phyloP scores from a whole-genome alignment of 64 coral and sea anemone genomes.

The Montipora foliosa region DNA sequence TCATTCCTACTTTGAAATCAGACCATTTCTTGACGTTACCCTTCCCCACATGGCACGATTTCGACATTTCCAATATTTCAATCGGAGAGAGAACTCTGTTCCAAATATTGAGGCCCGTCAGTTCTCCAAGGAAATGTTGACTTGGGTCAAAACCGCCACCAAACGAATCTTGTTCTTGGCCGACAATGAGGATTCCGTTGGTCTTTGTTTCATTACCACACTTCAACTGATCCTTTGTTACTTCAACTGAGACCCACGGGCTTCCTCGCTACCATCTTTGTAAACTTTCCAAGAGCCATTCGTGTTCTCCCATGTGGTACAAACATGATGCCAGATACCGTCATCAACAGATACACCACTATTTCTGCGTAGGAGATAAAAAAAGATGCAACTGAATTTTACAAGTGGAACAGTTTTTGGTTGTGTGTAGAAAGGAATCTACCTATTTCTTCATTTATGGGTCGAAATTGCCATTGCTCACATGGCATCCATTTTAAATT shows the following conservation, averaged over 20 bases:
- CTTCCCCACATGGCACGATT: neutral
- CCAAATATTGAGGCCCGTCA: conserved; percentile 53
- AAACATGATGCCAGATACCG: conserved; percentile 65
- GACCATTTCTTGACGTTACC: conserved; percentile 1
- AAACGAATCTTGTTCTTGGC: conserved; percentile 40
- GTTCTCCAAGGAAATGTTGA: conserved; percentile 31
- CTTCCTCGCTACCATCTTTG: conserved; percentile 14
- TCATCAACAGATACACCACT: conserved; percentile 34
- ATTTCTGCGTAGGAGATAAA: neutral
- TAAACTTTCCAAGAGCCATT: conserved; percentile 45
- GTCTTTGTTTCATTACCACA: neutral
- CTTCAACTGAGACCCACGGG: neutral
- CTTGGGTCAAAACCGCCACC: neutral
- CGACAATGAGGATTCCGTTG: conserved; percentile 19
- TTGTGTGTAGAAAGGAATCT: too few relatives aligned
- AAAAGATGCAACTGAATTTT: neutral
- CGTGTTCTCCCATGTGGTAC: conserved; percentile 38
- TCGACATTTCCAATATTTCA: conserved; percentile 37
- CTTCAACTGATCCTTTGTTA: neutral
- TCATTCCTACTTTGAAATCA: conserved; percentile 11
- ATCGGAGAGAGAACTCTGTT: conserved; percentile 33
- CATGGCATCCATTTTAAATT: too few relatives aligned
- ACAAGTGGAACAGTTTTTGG: too few relatives aligned
- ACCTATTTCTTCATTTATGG: too few relatives aligned
- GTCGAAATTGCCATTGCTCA: too few relatives aligned